Evolutionary conservation across 2,888 invertebrate species (phyloP).

Genomic region (Marronus borbonicus): DNA sequence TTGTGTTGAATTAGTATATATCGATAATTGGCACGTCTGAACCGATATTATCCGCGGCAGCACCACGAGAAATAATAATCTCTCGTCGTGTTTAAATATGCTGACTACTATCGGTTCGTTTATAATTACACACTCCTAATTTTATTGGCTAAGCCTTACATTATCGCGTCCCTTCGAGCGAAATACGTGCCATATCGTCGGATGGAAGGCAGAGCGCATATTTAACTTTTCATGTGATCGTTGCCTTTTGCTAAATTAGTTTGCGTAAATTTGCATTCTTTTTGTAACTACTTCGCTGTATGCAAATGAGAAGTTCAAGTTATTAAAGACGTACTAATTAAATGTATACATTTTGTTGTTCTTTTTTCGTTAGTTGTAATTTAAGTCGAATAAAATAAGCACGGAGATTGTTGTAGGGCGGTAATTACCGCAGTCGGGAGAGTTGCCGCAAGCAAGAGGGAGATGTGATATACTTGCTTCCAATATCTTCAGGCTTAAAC

Average conservation of each 20-base stretch:
- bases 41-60: neutral
- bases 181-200: slow-evolving; percentile 47
- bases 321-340: slow-evolving; percentile 2
- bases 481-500: too few species aligned
- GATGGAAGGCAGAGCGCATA: neutral
- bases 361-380: neutral
- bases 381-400: neutral
- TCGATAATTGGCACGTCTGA: slow-evolving; percentile 26
- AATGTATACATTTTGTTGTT: neutral
- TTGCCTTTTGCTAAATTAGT: slow-evolving; percentile 25
- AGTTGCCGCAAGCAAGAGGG: too few species aligned
- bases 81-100: slow-evolving; percentile 35
- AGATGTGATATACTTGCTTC: too few species aligned
- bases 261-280: slow-evolving; percentile 29
- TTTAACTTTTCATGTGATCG: slow-evolving; percentile 25
- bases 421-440: too few species aligned
- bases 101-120: slow-evolving; percentile 43
- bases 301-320: neutral
- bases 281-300: neutral
- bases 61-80: slow-evolving; percentile 29
- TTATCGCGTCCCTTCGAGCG: slow-evolving; percentile 43
- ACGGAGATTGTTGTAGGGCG: too few species aligned
- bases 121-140: slow-evolving; percentile 48
- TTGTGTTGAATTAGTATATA: neutral
- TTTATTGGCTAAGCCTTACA: slow-evolving; percentile 46